Base-by-base conservation (phyloP, 1,140 invertebrate species). In the Diprion similis region DNA sequence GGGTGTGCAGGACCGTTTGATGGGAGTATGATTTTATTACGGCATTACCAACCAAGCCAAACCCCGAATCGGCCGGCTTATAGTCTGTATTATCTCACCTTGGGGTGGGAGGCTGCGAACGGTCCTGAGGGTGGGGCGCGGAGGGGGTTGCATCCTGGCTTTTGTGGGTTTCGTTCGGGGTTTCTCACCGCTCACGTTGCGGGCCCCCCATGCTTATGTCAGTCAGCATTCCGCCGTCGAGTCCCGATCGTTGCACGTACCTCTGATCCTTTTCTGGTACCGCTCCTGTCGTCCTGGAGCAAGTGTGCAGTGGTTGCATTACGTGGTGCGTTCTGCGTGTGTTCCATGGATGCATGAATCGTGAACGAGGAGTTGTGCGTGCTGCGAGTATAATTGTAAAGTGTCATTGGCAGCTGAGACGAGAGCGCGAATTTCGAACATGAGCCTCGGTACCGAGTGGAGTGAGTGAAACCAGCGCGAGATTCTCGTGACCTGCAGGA, bases 11-110 rank as follows among this genome's bases (percentile, higher is more conserved):
- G 78, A 75, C 77, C 80, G 80, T 83, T 88, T 86, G 85, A 86
- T 87, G 84, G 85, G 85, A 87, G 86, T 87, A 88, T 88, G 87
- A 88, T 88, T 88, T 88, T 88, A 88, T 88, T 87, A 86, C 85
- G 82, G 85, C 83, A 88, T 88, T 88, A 88, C 85, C 84, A 81
- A 83, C 80, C 80, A 79, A 84, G 83, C 84, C 83, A 86, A 87
- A 86, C 84, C 85, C 84, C 84, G 85, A 87, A 87, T 86, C 83
- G 85, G 84, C 85, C 82, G 83, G 82, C 85, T 88, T 85, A 86
- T 86, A 84, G 85, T 85, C 84, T 83, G 83, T 82, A 87, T 87
- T 86, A 88, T 88, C 85, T 87, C 84, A 85, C 81, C 82, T 82
- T 80, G 73, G 77, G 51, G 37, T 48, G 59, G 48, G 73, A 72